phyloP scores from a whole-genome alignment of 1,140 invertebrate genomes.

The Oryctes rhinoceros region DNA sequence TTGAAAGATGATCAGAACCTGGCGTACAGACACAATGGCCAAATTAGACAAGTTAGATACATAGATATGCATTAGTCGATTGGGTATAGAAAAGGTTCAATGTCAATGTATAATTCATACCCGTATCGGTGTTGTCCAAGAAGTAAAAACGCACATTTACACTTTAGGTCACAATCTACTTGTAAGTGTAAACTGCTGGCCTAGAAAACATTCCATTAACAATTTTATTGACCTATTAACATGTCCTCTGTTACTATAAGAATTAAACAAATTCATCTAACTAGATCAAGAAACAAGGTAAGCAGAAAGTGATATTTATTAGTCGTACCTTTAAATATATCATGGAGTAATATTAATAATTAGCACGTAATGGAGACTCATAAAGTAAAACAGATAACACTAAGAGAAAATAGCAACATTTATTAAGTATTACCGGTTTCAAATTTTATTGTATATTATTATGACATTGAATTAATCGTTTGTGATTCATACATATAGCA shows the following conservation, averaged over 20 bases:
- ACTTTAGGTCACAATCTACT: background rate
- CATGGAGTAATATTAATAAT: background rate
- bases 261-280: slow-evolving; percentile 3
- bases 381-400: background rate
- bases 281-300: slow-evolving; percentile 15
- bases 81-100: no score
- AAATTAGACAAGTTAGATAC: no score
- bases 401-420: background rate
- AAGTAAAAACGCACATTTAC: background rate
- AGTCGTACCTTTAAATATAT: background rate
- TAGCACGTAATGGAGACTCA: background rate
- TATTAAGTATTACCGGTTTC: background rate
- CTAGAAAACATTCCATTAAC: background rate
- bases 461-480: background rate
- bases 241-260: background rate
- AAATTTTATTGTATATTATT: background rate
- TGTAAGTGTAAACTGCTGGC: background rate
- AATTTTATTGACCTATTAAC: slow-evolving; percentile 29
- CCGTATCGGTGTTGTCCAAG: no score
- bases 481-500: background rate
- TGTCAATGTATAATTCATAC: no score
- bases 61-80: no score
- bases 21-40: no score
- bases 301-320: background rate
- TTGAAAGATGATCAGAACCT: no score